Evolutionary conservation across 2,888 invertebrate species (phyloP).

Genomic region (Pollenia amentaria): DNA sequence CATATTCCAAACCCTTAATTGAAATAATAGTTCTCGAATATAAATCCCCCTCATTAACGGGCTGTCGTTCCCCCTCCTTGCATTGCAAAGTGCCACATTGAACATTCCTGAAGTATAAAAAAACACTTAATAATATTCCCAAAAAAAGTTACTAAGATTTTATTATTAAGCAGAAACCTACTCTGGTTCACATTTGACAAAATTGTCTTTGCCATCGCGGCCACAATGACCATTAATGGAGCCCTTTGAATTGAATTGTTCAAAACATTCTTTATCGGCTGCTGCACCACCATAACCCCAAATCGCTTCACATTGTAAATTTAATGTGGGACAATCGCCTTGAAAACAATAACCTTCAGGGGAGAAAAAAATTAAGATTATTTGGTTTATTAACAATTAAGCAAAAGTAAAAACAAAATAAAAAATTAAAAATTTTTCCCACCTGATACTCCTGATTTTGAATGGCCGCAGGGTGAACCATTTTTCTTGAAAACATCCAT

Average conservation of each 20-base stretch:
- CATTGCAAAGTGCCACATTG: constrained; percentile 98
- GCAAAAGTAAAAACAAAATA: background rate
- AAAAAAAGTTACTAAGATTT: background rate
- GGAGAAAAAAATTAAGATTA: background rate
- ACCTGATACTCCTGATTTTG: constrained; percentile 83
- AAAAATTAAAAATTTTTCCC: constrained; percentile 60
- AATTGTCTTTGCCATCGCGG: constrained; percentile 89
- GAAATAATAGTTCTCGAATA: constrained; percentile 95
- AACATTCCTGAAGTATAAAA: constrained; percentile 88
- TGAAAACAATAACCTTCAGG: constrained; percentile 93
- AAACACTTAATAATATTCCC: background rate
- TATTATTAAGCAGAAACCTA: constrained; percentile 85
- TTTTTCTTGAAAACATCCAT: constrained; percentile 95
- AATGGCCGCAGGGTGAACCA: constrained; percentile 92
- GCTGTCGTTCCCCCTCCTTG: constrained; percentile 93
- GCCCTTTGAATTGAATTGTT: constrained; percentile 97
- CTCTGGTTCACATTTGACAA: constrained; percentile 94
- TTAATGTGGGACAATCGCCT: constrained; percentile 95
- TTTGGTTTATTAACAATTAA: background rate
- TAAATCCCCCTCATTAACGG: constrained; percentile 92
- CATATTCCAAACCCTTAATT: constrained; percentile 94
- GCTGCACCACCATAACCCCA: constrained; percentile 96
- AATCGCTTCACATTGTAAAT: constrained; percentile 94
- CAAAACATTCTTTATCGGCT: constrained; percentile 95
- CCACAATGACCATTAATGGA: constrained; percentile 98